Percentiles rank a stretch among this genome's conserved stretches.
Conservation (phyloP, 1,140 invertebrate species). For the Leucophenga varia region DNA sequence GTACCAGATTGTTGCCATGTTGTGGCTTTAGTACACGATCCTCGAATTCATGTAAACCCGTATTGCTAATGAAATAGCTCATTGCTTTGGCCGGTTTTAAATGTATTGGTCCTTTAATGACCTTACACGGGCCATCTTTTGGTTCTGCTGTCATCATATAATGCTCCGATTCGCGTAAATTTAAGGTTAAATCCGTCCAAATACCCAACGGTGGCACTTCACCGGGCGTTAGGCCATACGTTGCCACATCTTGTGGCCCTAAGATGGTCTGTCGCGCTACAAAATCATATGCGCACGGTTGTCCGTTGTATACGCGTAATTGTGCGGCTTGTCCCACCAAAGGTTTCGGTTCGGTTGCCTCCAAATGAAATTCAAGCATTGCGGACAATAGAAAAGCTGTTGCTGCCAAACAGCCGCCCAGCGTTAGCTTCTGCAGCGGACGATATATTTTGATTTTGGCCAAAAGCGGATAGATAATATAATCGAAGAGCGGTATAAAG, state of each 20-base stretch:
- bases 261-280: background rate
- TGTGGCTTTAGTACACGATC: conserved; percentile 29
- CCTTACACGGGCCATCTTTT: conserved; percentile 16
- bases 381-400: conserved; percentile 86
- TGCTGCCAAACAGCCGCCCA: conserved; percentile 83
- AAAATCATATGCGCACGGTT: conserved; percentile 57
- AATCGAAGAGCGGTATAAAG: conserved; percentile 87
- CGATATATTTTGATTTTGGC: conserved; percentile 55
- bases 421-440: conserved; percentile 74
- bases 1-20: conserved; percentile 13
- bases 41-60: conserved; percentile 27
- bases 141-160: conserved; percentile 19
- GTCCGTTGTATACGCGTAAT: conserved; percentile 71
- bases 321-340: conserved; percentile 62
- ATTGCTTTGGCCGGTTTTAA: conserved; percentile 48
- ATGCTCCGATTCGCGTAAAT: conserved; percentile 4
- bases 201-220: conserved; percentile 17
- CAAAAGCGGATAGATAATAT: conserved; percentile 66
- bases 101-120: conserved; percentile 18
- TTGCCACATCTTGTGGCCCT: background rate
- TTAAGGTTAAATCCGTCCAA: conserved; percentile 32
- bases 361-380: conserved; percentile 75
- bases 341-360: conserved; percentile 66
- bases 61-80: conserved; percentile 51
- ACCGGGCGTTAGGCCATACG: conserved; percentile 2